Conservation (phyloP, 2,797 vertebrate genomes). For the Salmo trutta region DNA sequence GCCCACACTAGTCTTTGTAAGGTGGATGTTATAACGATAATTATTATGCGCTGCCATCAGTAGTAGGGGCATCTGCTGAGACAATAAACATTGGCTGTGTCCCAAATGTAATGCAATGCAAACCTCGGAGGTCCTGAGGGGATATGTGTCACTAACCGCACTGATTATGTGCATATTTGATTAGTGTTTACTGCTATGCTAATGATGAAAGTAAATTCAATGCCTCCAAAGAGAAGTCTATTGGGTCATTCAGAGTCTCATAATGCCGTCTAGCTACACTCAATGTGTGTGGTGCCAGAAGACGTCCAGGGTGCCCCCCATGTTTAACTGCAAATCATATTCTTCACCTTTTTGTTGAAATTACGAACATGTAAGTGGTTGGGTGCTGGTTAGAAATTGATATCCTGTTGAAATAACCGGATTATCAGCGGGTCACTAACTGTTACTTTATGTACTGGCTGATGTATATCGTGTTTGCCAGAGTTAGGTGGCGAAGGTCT, state of each 20-base stretch:
- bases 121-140: slow-evolving; percentile 40
- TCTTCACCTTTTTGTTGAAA: background rate
- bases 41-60: slow-evolving; percentile 25
- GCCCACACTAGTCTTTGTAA: background rate
- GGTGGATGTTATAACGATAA: slow-evolving; percentile 15
- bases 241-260: slow-evolving; percentile 11
- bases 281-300: background rate
- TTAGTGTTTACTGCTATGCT: slow-evolving; percentile 42
- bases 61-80: slow-evolving; percentile 49
- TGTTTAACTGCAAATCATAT: background rate
- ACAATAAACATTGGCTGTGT: slow-evolving; percentile 32
- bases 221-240: background rate
- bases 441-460: background rate
- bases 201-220: slow-evolving; percentile 21
- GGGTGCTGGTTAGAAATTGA: background rate
- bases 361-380: background rate
- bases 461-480: background rate
- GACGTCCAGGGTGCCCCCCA: background rate
- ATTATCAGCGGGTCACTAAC: background rate
- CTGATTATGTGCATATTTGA: slow-evolving; percentile 53
- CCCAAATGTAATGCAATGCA: slow-evolving; percentile 37
- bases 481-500: background rate
- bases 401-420: background rate
- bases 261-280: no score
- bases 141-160: slow-evolving; percentile 36